Evolutionary conservation across 2,113 vertebrate genomes (phyloP).

Genomic region (Dipodomys stephensi): DNA sequence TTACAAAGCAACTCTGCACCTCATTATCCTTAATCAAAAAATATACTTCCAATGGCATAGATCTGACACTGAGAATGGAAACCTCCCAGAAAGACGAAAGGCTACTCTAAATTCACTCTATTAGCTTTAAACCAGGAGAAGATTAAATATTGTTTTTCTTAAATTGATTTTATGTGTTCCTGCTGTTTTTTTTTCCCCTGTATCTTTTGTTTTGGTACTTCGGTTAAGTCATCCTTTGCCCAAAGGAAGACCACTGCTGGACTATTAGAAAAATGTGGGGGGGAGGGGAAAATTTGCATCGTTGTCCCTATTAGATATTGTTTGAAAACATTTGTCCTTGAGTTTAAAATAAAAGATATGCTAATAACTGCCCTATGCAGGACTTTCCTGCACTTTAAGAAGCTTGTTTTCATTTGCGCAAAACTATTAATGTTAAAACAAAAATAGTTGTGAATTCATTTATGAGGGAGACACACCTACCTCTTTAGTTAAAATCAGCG

Average conservation of each 20-base stretch:
- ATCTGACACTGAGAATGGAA: constrained; percentile 41
- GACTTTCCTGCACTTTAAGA: constrained; percentile 76
- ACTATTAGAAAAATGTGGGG: constrained; percentile 74
- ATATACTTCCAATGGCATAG: constrained; percentile 12
- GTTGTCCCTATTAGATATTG: constrained; percentile 81
- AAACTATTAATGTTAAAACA: constrained; percentile 89
- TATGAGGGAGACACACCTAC: constrained; percentile 85
- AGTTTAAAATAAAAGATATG: constrained; percentile 86
- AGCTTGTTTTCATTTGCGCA: constrained; percentile 85
- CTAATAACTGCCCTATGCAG: constrained; percentile 84
- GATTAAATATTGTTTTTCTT: constrained; percentile 81
- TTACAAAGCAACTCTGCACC: constrained; percentile 46
- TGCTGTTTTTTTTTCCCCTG: constrained; percentile 76
- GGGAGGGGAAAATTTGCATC: constrained; percentile 54
- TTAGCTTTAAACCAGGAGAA: constrained; percentile 59
- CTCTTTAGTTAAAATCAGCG: constrained; percentile 89
- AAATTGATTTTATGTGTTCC: constrained; percentile 82
- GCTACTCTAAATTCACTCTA: constrained; percentile 62
- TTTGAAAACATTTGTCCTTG: constrained; percentile 85
- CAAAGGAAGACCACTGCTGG: constrained; percentile 72
- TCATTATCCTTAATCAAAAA: constrained; percentile 59
- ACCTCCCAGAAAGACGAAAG: constrained; percentile 61
- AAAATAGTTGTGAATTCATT: constrained; percentile 87
- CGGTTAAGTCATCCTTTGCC: constrained; percentile 77
- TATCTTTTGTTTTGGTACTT: constrained; percentile 71